Percentiles rank a stretch among this genome's conserved stretches.
Conservation (phyloP, 2,113 vertebrate species). For the Mirounga angustirostris region DNA sequence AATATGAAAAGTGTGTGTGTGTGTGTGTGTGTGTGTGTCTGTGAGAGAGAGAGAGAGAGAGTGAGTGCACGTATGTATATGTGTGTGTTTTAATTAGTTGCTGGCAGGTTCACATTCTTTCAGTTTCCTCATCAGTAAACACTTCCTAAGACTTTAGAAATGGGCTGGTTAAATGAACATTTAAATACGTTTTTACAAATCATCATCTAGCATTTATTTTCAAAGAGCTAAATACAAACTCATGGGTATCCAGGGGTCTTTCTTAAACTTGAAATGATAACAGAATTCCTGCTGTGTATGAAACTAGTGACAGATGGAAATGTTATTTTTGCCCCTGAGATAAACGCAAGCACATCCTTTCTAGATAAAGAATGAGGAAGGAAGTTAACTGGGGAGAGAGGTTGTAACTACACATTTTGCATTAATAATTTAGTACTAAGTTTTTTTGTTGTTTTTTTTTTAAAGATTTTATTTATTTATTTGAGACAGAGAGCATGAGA, state of each 20-base stretch:
- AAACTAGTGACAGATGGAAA: not conserved
- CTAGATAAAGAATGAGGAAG: constrained; percentile 42
- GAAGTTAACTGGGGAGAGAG: not conserved
- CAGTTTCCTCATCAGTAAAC: not conserved
- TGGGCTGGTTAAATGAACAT: not conserved
- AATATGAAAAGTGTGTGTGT: not conserved
- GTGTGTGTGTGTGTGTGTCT: too few relatives aligned
- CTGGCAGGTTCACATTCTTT: not conserved
- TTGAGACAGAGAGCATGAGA: too few relatives aligned
- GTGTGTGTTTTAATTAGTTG: not conserved
- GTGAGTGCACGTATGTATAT: not conserved
- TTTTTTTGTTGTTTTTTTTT: not conserved
- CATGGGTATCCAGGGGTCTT: not conserved
- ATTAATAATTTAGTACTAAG: not conserved
- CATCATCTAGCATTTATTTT: not conserved
- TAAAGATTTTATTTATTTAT: too few relatives aligned
- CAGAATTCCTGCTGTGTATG: not conserved
- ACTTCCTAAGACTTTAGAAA: constrained; percentile 32
- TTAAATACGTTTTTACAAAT: not conserved
- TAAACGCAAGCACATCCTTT: constrained; percentile 34
- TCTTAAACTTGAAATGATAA: constrained; percentile 19
- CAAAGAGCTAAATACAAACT: not conserved
- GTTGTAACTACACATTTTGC: not conserved
- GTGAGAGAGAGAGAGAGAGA: not conserved
- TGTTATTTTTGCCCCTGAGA: not conserved